Percentiles rank a stretch among this genome's conserved stretches.
Conservation (phyloP, 2,797 vertebrate species). For the Epinephelus coioides region DNA sequence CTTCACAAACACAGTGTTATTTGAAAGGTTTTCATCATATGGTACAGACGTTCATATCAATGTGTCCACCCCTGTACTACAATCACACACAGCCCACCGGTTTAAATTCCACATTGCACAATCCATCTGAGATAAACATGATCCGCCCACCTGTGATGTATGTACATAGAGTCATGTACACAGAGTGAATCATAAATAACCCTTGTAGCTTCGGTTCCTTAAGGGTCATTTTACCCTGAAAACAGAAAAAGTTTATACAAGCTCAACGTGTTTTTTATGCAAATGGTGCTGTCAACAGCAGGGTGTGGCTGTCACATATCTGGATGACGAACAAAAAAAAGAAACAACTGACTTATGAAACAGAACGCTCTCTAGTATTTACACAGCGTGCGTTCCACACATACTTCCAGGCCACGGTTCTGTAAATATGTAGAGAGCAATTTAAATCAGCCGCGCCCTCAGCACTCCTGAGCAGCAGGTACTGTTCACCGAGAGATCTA, state of each 20-base stretch:
- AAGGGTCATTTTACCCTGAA: not conserved
- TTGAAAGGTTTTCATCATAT: not conserved
- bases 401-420: constrained; percentile 35
- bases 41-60: not conserved
- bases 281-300: not conserved
- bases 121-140: constrained; percentile 36
- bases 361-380: not conserved
- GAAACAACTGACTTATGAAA: not conserved
- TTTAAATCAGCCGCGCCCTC: constrained; percentile 52
- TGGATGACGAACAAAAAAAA: not conserved
- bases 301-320: constrained; percentile 51
- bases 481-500: not conserved
- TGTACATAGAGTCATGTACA: not conserved
- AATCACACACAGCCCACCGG: constrained; percentile 1
- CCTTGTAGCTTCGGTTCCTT: not conserved
- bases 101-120: constrained; percentile 57
- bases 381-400: constrained; percentile 43
- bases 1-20: not conserved
- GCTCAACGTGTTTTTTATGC: not conserved
- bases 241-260: not conserved
- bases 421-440: constrained; percentile 48
- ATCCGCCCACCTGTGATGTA: not conserved
- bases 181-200: not conserved
- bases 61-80: not conserved
- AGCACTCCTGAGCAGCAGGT: not conserved